Conservation (phyloP, 1,140 invertebrate genomes). For the Pogonomyrmex barbatus region DNA sequence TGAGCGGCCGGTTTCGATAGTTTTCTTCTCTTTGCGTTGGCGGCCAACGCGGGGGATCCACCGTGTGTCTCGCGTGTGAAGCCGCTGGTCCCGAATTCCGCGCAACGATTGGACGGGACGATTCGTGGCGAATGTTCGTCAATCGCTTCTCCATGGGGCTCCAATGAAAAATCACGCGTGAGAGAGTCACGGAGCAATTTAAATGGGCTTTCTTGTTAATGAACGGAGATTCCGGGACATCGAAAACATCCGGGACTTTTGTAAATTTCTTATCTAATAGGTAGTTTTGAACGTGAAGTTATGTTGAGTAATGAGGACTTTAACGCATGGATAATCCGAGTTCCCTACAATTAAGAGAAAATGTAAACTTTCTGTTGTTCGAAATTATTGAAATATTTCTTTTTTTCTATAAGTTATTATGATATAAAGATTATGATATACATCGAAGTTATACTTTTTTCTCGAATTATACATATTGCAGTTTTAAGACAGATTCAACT, state of each 20-base stretch:
- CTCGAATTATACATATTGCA: neutral
- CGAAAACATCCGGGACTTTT: neutral
- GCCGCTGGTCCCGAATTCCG: constrained; percentile 7
- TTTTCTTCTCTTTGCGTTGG: constrained; percentile 48
- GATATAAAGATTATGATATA: neutral
- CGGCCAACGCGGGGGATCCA: constrained; percentile 45
- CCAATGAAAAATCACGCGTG: constrained; percentile 16
- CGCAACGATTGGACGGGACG: constrained; percentile 8
- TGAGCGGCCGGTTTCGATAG: constrained; percentile 49
- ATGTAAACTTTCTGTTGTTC: neutral
- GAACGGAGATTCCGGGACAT: neutral
- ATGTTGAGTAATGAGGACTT: constrained; percentile 7
- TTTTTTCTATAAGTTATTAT: neutral
- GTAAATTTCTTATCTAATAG: constrained; percentile 2
- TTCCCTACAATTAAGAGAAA: neutral
- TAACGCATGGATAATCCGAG: constrained; percentile 11
- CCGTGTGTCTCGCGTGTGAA: constrained; percentile 34
- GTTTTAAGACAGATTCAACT: neutral
- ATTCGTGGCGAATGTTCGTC: constrained; percentile 5
- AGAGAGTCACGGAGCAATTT: neutral
- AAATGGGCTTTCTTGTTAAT: neutral
- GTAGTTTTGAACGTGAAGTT: neutral
- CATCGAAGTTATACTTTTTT: neutral
- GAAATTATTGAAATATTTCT: neutral
- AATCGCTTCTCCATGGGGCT: constrained; percentile 11